Conservation (phyloP, 2,888 invertebrate genomes). For the Linyphia triangularis region DNA sequence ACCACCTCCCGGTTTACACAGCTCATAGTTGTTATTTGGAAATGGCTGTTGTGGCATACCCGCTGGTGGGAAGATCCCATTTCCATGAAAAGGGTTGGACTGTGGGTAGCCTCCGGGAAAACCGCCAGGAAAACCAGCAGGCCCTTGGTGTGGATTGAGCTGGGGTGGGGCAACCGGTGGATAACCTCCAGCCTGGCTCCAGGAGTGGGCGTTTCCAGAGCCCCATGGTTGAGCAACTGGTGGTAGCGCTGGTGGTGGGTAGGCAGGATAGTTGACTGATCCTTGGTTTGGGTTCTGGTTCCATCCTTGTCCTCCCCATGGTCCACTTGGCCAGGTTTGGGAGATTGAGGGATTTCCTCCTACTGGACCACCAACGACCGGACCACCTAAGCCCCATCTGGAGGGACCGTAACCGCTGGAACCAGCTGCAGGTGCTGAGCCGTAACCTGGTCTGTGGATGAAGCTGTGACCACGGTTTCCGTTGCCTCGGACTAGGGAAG, state of each 20-base stretch:
- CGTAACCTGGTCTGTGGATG: conserved; percentile 73
- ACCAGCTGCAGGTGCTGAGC: conserved; percentile 22
- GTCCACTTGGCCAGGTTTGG: conserved; percentile 62
- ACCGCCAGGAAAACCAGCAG: conserved; percentile 51
- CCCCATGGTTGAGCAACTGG: conserved; percentile 67
- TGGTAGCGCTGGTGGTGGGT: conserved; percentile 55
- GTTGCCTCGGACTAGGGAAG: conserved; percentile 50
- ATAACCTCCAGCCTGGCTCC: conserved; percentile 66
- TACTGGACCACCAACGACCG: conserved; percentile 21
- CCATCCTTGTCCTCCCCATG: conserved; percentile 30
- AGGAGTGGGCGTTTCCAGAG: conserved; percentile 67
- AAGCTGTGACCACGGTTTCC: conserved; percentile 72
- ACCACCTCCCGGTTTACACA: conserved; percentile 61
- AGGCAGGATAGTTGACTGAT: conserved; percentile 58
- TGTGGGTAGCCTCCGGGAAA: conserved; percentile 38
- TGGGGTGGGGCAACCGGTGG: conserved; percentile 42
- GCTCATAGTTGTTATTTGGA: conserved; percentile 56
- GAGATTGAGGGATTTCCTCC: conserved; percentile 56
- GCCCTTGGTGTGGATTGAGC: conserved; percentile 48
- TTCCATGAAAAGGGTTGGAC: conserved; percentile 54
- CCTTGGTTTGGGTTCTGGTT: conserved; percentile 30
- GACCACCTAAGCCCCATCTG: conserved; percentile 72
- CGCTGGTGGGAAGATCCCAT: conserved; percentile 66
- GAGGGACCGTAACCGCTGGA: conserved; percentile 49
- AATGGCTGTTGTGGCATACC: conserved; percentile 64